Evolutionary conservation across 2,888 invertebrate species (phyloP).

Genomic region (Marasmarcha lunaedactyla): DNA sequence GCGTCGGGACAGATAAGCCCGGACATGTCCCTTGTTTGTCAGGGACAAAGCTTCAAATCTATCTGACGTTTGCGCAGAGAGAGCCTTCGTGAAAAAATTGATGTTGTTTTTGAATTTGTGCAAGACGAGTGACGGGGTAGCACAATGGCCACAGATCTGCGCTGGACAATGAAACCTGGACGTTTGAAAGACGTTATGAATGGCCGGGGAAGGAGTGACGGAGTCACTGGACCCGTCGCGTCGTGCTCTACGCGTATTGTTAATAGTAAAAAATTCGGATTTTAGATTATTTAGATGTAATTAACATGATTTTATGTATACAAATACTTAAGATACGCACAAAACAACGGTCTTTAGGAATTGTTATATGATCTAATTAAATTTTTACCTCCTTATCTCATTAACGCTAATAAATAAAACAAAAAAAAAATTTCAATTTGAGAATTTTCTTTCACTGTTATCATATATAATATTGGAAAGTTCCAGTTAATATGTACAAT

Average conservation of each 20-base stretch:
- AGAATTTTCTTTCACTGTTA: too few relatives aligned
- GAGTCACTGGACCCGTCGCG: conserved; percentile 28
- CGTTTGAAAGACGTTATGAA: conserved; percentile 62
- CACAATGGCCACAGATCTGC: conserved; percentile 58
- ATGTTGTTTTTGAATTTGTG: conserved; percentile 70
- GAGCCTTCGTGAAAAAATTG: conserved; percentile 37
- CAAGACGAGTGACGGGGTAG: conserved; percentile 59
- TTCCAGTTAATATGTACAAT: too few relatives aligned
- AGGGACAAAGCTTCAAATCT: conserved; percentile 59
- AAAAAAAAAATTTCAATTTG: too few relatives aligned
- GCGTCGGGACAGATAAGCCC: conserved; percentile 46
- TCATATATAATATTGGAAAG: too few relatives aligned
- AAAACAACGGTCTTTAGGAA: too few relatives aligned
- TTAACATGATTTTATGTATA: too few relatives aligned
- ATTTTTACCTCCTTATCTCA: too few relatives aligned
- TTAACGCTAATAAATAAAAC: too few relatives aligned
- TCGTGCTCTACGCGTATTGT: conserved; percentile 9
- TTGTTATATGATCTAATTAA: too few relatives aligned
- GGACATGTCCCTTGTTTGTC: conserved; percentile 60
- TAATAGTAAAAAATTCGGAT: too few relatives aligned
- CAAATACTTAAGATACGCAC: too few relatives aligned
- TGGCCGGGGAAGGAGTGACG: conserved; percentile 64
- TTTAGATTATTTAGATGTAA: too few relatives aligned
- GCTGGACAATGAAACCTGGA: conserved; percentile 40
- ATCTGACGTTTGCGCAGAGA: conserved; percentile 61